Evolutionary conservation across 2,113 vertebrate species (phyloP).

Genomic region (Takifugu bimaculatus): DNA sequence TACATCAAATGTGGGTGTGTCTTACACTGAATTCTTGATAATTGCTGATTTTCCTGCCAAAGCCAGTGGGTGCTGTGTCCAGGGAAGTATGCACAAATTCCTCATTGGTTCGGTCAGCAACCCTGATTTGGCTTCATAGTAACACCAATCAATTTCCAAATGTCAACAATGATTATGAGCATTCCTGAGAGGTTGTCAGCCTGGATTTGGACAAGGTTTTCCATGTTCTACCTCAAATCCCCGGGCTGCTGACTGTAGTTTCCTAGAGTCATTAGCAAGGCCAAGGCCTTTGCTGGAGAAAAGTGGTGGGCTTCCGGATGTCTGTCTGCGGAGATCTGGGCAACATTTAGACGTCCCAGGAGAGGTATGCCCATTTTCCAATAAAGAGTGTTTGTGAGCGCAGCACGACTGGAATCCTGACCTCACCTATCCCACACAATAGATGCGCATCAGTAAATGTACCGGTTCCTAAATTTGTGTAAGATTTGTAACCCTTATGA

Average conservation of each 20-base stretch:
- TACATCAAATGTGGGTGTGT: too few relatives aligned
- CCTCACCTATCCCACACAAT: constrained; percentile 22
- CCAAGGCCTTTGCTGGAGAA: constrained; percentile 32
- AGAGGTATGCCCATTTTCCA: constrained; percentile 34
- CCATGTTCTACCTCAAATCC: constrained; percentile 35
- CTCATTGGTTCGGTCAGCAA: too few relatives aligned
- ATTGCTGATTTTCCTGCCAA: too few relatives aligned
- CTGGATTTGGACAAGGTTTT: constrained; percentile 30
- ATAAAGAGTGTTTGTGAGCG: constrained; percentile 26
- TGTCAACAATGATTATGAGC: neutral
- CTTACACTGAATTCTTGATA: too few relatives aligned
- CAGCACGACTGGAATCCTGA: constrained; percentile 24
- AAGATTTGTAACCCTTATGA: neutral
- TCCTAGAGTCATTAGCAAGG: constrained; percentile 54
- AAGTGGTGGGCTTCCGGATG: constrained; percentile 52
- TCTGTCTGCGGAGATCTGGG: constrained; percentile 34
- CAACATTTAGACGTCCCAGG: constrained; percentile 33
- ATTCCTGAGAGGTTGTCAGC: constrained; percentile 7
- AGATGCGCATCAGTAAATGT: constrained; percentile 4
- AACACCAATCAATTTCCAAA: neutral
- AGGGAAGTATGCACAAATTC: too few relatives aligned
- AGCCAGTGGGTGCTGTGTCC: too few relatives aligned
- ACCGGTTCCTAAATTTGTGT: too few relatives aligned
- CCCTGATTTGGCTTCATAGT: too few relatives aligned
- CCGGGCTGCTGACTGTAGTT: constrained; percentile 49